Evolutionary conservation across 2,113 vertebrate species (phyloP).

Genomic region (Mellivora capensis): DNA sequence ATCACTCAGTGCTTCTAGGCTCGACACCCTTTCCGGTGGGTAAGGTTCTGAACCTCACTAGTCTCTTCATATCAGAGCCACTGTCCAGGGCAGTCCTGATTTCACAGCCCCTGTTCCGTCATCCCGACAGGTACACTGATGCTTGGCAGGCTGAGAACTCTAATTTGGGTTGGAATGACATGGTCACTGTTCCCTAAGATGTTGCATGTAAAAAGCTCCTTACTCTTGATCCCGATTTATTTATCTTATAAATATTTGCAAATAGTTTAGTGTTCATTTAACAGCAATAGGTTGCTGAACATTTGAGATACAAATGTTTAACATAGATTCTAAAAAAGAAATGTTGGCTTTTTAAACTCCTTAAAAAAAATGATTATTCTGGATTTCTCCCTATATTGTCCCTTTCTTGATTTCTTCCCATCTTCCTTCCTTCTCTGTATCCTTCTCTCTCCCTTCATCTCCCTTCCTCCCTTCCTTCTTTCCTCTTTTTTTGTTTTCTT

Average conservation of each 20-base stretch:
- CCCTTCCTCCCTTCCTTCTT: background rate
- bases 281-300: background rate
- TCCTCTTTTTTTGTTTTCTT: background rate
- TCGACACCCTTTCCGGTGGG: background rate
- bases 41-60: background rate
- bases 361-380: background rate
- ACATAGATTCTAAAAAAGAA: slow-evolving; percentile 20
- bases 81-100: too few species aligned
- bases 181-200: background rate
- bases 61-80: background rate
- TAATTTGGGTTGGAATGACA: background rate
- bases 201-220: background rate
- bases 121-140: background rate
- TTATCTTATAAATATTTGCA: background rate
- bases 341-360: background rate
- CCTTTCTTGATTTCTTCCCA: background rate
- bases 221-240: background rate
- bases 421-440: background rate
- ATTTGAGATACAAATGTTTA: background rate
- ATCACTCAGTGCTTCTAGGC: background rate
- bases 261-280: background rate
- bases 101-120: background rate
- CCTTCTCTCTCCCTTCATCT: background rate
- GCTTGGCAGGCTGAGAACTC: background rate
- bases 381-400: background rate